phyloP scores from a whole-genome alignment of 2,888 invertebrate genomes.

The Odontocolon sp. region DNA sequence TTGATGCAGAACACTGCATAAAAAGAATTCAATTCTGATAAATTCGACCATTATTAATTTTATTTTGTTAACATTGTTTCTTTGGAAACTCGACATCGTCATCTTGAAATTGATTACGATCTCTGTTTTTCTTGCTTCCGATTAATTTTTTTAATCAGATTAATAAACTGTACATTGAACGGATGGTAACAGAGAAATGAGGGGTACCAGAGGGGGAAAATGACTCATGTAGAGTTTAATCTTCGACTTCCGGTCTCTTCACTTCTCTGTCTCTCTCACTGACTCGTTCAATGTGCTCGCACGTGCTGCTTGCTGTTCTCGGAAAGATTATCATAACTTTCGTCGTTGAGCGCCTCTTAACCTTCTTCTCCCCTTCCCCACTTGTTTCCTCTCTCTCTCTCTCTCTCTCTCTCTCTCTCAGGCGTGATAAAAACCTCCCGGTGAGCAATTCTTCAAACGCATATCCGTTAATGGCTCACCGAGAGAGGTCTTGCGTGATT shows the following conservation, averaged over 20 bases:
- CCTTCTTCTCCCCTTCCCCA: not conserved
- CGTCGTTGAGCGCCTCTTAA: slow-evolving; percentile 42
- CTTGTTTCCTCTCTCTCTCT: not conserved
- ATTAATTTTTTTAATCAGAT: too few relatives aligned
- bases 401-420: not conserved
- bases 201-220: slow-evolving; percentile 8
- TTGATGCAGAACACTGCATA: too few relatives aligned
- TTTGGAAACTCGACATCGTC: too few relatives aligned
- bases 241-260: slow-evolving; percentile 46
- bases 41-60: too few relatives aligned
- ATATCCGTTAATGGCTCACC: slow-evolving; percentile 42
- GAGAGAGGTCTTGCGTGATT: slow-evolving; percentile 39
- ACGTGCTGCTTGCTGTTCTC: slow-evolving; percentile 62
- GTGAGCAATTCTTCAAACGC: slow-evolving; percentile 51
- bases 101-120: too few relatives aligned
- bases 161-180: not conserved
- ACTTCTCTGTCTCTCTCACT: slow-evolving; percentile 38
- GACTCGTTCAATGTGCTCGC: slow-evolving; percentile 49
- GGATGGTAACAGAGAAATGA: slow-evolving; percentile 1
- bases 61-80: too few relatives aligned
- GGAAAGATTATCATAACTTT: slow-evolving; percentile 54
- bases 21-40: too few relatives aligned
- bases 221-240: slow-evolving; percentile 49
- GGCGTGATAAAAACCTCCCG: slow-evolving; percentile 42
- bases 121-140: too few relatives aligned